Evolutionary conservation across 1,140 invertebrate genomes (phyloP), one percentile per base, ranked within the genome.

Genomic region (Apis dorsata): DNA sequence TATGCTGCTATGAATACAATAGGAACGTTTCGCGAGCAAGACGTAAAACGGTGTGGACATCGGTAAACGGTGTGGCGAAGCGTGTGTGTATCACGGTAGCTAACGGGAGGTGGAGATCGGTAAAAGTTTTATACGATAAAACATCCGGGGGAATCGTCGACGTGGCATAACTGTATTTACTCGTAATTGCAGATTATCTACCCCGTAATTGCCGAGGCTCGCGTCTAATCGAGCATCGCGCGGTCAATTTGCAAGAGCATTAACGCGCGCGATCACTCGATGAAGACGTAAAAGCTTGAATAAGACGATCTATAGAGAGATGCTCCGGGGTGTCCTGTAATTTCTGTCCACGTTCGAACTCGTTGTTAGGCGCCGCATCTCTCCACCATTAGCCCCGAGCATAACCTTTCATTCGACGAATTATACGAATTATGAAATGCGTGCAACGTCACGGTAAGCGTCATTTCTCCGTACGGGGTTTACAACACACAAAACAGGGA

Each of bases 381-480:
- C 57, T 34, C 78, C 68, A n/a, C 34, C 60, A 10, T 79, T 59
- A 62, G 19, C 9, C 34, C 15, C 13, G 11, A 10, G 21, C 10
- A 13, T 62, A 71, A n/a, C 65, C 79, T 44, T 53, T 77, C 66
- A 71, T 77, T 34, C 28, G 13, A 10, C 74, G 63, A 76, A 83
- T 78, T 57, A 78, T 66, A 49, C 28, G 75, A 71, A 79, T 83
- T 66, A 79, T 51, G n/a, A 62, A 65, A 73, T 59, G 79, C 68
- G n/a, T 59, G 12, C 60, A 15, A 53, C 79, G 49, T 83, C 70
- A 89, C 81, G 85, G 86, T 78, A 79, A 34, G 69, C 83, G 68
- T 86, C 62, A 66, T 57, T 72, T 78, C 75, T 85, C 83, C 81
- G 90, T 60, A 91, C 49, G n/a, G 2, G 49, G 44, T 17, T 49